Conservation (phyloP, 2,888 invertebrate genomes). For the Emmelina monodactyla region DNA sequence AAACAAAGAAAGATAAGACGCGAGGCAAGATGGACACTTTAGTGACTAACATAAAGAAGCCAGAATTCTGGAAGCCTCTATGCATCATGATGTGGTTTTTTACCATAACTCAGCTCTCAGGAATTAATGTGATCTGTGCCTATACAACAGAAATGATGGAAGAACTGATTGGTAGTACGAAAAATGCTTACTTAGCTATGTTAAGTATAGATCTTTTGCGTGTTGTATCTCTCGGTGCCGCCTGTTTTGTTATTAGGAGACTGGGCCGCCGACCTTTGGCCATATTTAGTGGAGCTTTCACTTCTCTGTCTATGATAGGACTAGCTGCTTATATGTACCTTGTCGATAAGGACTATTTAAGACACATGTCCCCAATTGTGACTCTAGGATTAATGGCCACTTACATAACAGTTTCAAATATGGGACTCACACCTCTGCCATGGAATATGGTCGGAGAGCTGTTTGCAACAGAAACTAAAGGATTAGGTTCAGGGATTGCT, state of each 20-base stretch:
- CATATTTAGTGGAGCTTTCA: slow-evolving; percentile 69
- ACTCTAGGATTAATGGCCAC: slow-evolving; percentile 61
- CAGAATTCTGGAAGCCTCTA: slow-evolving; percentile 69
- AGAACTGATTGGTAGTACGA: slow-evolving; percentile 57
- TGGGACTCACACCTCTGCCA: slow-evolving; percentile 72
- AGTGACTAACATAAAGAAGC: slow-evolving; percentile 44
- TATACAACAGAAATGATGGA: slow-evolving; percentile 74
- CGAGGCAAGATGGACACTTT: slow-evolving; percentile 40
- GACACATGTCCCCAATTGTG: slow-evolving; percentile 33
- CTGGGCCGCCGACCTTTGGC: slow-evolving; percentile 71
- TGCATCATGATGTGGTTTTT: slow-evolving; percentile 71
- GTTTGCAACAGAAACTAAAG: slow-evolving; percentile 70
- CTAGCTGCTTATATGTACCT: slow-evolving; percentile 58
- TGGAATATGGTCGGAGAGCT: slow-evolving; percentile 81
- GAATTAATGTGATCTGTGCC: slow-evolving; percentile 75
- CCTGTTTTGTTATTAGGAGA: slow-evolving; percentile 67
- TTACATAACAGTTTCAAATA: slow-evolving; percentile 66
- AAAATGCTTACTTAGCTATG: slow-evolving; percentile 69
- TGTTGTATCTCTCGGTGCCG: slow-evolving; percentile 64
- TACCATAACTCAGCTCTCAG: slow-evolving; percentile 72
- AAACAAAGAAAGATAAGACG: slow-evolving; percentile 31
- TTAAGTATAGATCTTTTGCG: slow-evolving; percentile 71
- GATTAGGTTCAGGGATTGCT: slow-evolving; percentile 73
- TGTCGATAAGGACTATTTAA: slow-evolving; percentile 26
- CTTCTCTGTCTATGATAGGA: slow-evolving; percentile 62